Conservation (phyloP, 2,888 invertebrate genomes). For the Drosophila quinaria region DNA sequence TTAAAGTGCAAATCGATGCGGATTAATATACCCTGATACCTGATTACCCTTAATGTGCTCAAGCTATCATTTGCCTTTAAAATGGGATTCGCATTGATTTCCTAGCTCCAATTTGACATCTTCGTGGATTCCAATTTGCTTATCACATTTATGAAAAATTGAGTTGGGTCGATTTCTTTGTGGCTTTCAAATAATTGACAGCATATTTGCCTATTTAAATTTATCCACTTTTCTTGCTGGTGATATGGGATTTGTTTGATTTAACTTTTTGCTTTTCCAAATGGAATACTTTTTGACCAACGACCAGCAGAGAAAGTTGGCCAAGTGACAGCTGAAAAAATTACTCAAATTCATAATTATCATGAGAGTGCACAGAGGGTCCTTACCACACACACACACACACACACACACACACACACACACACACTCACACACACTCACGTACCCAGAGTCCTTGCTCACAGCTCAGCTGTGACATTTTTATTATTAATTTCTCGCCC, state of each 20-base stretch:
- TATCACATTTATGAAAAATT: conserved; percentile 2
- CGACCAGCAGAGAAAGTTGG: conserved; percentile 6
- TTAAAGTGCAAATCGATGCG: conserved; percentile 31
- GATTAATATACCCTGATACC: conserved; percentile 2
- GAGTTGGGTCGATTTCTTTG: conserved; percentile 3
- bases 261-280: not conserved
- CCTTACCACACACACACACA: conserved; percentile 13
- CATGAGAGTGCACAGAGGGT: conserved; percentile 34
- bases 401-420: not conserved
- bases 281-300: not conserved
- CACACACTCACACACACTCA: not conserved
- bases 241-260: not conserved
- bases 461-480: conserved; percentile 30
- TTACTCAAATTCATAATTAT: conserved; percentile 55
- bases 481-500: conserved; percentile 18
- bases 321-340: conserved; percentile 23
- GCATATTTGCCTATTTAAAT: conserved; percentile 7
- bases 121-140: not conserved
- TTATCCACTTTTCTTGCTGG: not conserved
- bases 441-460: conserved; percentile 20
- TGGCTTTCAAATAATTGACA: conserved; percentile 8
- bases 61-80: not conserved
- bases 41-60: not conserved
- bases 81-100: not conserved
- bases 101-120: not conserved